phyloP scores from a whole-genome alignment of 2,888 invertebrate species.

The Lycophotia porphyrea region DNA sequence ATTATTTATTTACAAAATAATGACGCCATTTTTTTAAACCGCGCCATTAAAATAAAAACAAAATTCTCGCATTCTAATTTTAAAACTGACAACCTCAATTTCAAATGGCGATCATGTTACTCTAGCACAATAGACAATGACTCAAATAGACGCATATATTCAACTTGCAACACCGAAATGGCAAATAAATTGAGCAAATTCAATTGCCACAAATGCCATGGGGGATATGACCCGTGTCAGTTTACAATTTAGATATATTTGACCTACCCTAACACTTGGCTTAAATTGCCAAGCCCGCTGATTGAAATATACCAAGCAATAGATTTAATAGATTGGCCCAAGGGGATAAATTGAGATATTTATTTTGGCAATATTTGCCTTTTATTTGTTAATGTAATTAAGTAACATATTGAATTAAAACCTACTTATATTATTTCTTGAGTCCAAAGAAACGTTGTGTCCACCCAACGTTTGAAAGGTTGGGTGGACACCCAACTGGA shows the following conservation, averaged over 20 bases:
- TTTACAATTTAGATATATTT: slow-evolving; percentile 47
- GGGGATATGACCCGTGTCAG: slow-evolving; percentile 44
- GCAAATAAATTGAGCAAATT: slow-evolving; percentile 61
- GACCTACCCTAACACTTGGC: slow-evolving; percentile 47
- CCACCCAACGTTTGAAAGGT: no score
- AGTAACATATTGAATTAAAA: slow-evolving; percentile 1
- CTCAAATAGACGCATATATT: slow-evolving; percentile 22
- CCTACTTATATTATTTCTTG: not conserved
- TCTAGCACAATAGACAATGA: not conserved
- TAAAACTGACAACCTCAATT: slow-evolving; percentile 18
- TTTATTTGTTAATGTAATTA: slow-evolving; percentile 31
- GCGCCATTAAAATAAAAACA: not conserved
- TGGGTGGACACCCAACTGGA: no score
- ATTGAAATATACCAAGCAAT: slow-evolving; percentile 47
- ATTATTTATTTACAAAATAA: not conserved
- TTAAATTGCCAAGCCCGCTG: slow-evolving; percentile 58
- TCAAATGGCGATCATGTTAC: slow-evolving; percentile 27
- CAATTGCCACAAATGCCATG: slow-evolving; percentile 43
- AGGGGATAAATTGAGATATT: slow-evolving; percentile 31
- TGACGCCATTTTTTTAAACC: not conserved
- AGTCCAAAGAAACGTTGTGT: not conserved
- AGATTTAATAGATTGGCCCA: slow-evolving; percentile 37
- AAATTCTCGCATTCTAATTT: slow-evolving; percentile 23
- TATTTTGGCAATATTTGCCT: slow-evolving; percentile 16
- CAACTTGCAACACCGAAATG: slow-evolving; percentile 33